phyloP scores from a whole-genome alignment of 2,797 vertebrate species.

The Argyrosomus regius region DNA sequence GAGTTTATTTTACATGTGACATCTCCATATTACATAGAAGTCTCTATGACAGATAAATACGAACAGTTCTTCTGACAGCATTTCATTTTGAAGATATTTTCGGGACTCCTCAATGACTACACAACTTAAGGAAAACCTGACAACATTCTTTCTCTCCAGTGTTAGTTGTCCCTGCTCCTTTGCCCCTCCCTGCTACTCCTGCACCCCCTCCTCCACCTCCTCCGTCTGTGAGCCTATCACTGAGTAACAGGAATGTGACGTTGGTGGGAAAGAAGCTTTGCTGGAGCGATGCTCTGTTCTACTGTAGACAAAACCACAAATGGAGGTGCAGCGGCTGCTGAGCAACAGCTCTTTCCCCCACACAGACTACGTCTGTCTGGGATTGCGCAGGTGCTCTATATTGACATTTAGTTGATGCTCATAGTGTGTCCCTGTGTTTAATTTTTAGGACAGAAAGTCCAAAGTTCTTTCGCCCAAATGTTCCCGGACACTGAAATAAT shows the following conservation, averaged over 20 bases:
- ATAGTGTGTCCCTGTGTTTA: too few species aligned
- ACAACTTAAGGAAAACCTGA: not conserved
- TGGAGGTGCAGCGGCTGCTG: slow-evolving; percentile 32
- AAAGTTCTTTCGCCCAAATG: too few species aligned
- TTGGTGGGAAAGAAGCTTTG: slow-evolving; percentile 31
- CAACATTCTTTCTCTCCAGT: not conserved
- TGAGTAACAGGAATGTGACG: not conserved
- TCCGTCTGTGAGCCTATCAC: not conserved
- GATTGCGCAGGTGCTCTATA: not conserved
- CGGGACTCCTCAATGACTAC: too few species aligned
- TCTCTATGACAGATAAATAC: too few species aligned
- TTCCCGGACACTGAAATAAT: too few species aligned
- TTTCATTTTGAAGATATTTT: too few species aligned
- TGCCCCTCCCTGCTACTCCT: not conserved
- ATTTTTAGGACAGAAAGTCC: too few species aligned
- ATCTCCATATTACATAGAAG: too few species aligned
- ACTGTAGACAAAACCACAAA: slow-evolving; percentile 37
- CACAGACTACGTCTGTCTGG: slow-evolving; percentile 20
- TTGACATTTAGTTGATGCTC: too few species aligned
- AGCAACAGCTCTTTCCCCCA: not conserved
- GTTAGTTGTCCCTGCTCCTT: not conserved
- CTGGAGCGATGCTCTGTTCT: slow-evolving; percentile 52
- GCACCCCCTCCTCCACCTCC: not conserved
- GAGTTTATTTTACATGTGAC: too few species aligned
- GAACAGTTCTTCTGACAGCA: too few species aligned